phyloP scores from a whole-genome alignment of 1,140 invertebrate genomes.

The Bombyx mori region DNA sequence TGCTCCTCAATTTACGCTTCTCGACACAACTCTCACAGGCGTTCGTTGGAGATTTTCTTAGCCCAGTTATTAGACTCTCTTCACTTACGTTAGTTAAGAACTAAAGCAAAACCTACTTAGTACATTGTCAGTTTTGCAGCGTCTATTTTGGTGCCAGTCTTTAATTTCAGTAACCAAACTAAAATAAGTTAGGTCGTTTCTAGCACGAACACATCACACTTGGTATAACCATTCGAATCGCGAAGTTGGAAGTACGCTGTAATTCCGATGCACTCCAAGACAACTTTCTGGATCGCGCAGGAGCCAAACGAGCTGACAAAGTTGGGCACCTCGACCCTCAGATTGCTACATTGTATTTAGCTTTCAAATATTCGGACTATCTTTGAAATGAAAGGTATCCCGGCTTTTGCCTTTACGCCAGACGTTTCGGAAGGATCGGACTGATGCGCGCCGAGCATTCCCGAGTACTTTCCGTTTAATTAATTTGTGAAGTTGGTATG shows the following conservation, averaged over 20 bases:
- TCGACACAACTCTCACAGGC: too few relatives aligned
- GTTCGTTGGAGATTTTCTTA: too few relatives aligned
- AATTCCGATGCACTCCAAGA: constrained; percentile 53
- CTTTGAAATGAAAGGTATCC: constrained; percentile 14
- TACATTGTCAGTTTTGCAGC: too few relatives aligned
- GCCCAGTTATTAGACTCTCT: too few relatives aligned
- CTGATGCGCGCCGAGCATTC: constrained; percentile 15
- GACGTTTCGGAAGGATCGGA: constrained; percentile 13
- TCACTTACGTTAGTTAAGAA: too few relatives aligned
- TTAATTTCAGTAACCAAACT: too few relatives aligned
- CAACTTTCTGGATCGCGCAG: constrained; percentile 47
- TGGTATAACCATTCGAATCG: constrained; percentile 39
- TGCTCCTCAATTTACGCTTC: too few relatives aligned
- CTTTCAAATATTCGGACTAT: constrained; percentile 19
- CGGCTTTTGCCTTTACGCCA: constrained; percentile 13
- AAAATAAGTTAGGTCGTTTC: too few relatives aligned
- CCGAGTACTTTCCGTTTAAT: constrained; percentile 12
- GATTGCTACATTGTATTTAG: constrained; percentile 43
- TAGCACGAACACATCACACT: constrained; percentile 6
- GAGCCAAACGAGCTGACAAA: constrained; percentile 57
- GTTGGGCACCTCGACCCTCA: constrained; percentile 34
- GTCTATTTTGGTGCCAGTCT: too few relatives aligned
- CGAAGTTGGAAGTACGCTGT: constrained; percentile 48
- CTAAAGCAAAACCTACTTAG: too few relatives aligned
- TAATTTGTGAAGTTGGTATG: constrained; percentile 13